Base-by-base conservation (phyloP, 2,113 vertebrate genomes). In the Limanda limanda region DNA sequence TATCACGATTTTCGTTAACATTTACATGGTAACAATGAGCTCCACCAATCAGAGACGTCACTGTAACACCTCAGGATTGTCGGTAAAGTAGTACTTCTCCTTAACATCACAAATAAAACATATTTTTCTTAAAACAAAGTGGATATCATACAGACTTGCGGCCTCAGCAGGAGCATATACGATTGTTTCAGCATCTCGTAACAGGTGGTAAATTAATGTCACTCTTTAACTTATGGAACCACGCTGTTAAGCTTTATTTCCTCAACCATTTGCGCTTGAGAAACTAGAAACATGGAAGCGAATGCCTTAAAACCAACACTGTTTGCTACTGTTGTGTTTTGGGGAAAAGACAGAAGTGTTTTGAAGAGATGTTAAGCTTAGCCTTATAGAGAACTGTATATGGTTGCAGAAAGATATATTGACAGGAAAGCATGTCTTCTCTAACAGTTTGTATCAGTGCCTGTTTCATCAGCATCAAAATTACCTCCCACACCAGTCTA, bases 381-480 rank as follows among this genome's bases (percentile, higher is more conserved):
- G 25, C 37, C 20, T 35, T 20, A 35, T 12, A 35, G 6, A 57
- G n/a, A 9, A 27, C 31, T 25, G 12, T 47, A 48, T 72, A 67
- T 27, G 59, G 65, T 35, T 68, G 51, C 35, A 73, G 27, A 10
- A 37, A 73, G 59, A 56, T 57, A 70, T 71, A 76, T 73, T 68
- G 56, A 79, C 64, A 74, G 27, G 47, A 70, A 61, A 65, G 40
- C 45, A 73, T 63, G 51, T 71, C 23, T 18, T 51, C 4, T 13
- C 61, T 31, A 31, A 31, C 31, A 31, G 31, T 31, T 31, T 31
- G 6, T 31, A 7, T 31, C 6, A 31, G 31, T 31, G 31, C 31
- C 31, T 7, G 31, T 31, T 31, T 31, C 6, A 31, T 7, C 31
- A 31, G 6, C 31, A 6, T 31, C 31, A 31, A 31, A 31, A 31